Percentiles rank a stretch among this genome's conserved stretches.
These are phyloP conservation scores for Pollenia griseotomentosa DNA, from an alignment of 2,888 invertebrate genomes.

Conservation along the genomic window DNA sequence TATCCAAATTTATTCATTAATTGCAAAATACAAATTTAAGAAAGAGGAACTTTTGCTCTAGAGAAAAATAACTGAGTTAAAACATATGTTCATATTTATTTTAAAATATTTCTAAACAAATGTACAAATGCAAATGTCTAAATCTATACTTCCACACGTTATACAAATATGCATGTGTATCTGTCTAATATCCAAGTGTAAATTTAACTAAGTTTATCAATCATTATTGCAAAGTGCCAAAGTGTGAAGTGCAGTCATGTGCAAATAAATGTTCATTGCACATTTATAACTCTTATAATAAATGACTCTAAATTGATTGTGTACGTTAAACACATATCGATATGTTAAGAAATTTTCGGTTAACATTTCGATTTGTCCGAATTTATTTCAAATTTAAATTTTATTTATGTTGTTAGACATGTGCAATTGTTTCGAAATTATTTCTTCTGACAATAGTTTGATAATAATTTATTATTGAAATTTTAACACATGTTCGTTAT, in stretches of 20 bases:
- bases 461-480: constrained; percentile 27
- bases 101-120: too few relatives aligned
- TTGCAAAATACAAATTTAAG: too few relatives aligned
- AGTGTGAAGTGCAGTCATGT: constrained; percentile 52
- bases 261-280: constrained; percentile 51
- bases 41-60: too few relatives aligned
- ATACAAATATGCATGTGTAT: background rate
- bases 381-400: constrained; percentile 37
- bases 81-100: too few relatives aligned
- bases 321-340: background rate
- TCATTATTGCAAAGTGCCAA: constrained; percentile 50
- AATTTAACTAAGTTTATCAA: constrained; percentile 37
- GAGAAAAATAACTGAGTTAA: too few relatives aligned
- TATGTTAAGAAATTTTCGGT: background rate
- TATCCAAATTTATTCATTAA: too few relatives aligned
- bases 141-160: too few relatives aligned
- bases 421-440: constrained; percentile 35
- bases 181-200: constrained; percentile 26
- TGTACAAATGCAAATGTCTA: too few relatives aligned
- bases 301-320: background rate
- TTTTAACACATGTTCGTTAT: constrained; percentile 13
- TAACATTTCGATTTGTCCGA: constrained; percentile 20
- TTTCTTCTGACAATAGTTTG: constrained; percentile 12
- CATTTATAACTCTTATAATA: constrained; percentile 18
- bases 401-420: constrained; percentile 46